Evolutionary conservation across 2,113 vertebrate species (phyloP).

Genomic region (Dicrurus megarhynchus): DNA sequence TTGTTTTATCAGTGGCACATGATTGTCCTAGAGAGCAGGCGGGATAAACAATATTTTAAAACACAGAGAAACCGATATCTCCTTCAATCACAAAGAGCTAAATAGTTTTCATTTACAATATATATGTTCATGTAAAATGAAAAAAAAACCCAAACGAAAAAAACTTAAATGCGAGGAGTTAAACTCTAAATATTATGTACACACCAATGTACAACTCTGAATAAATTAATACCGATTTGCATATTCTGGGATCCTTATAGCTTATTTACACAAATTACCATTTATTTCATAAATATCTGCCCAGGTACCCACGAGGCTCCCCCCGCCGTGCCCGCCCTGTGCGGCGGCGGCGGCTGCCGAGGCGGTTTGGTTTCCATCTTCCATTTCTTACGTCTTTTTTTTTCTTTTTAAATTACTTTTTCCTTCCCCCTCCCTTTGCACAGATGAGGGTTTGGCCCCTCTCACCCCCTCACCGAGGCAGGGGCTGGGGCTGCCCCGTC

Average conservation of each 20-base stretch:
- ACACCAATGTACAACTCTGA: constrained; percentile 97
- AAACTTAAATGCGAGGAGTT: constrained; percentile 82
- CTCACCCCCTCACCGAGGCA: background rate
- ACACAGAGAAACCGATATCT: constrained; percentile 77
- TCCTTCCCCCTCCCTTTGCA: background rate
- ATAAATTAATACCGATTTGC: constrained; percentile 99
- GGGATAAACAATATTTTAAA: constrained; percentile 78
- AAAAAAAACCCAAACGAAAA: constrained; percentile 51
- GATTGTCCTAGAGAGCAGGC: constrained; percentile 76
- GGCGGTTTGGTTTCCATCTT: background rate
- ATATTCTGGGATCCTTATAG: constrained; percentile 95
- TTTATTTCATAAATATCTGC: constrained; percentile 99
- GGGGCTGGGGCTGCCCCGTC: rapidly evolving
- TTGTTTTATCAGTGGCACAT: constrained; percentile 76
- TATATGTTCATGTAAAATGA: constrained; percentile 89
- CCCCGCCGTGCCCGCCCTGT: background rate
- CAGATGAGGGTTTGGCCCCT: background rate
- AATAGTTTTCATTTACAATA: constrained; percentile 90
- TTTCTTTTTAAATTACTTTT: background rate
- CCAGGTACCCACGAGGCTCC: constrained; percentile 61
- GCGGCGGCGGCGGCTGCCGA: background rate
- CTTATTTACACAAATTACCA: constrained; percentile 98
- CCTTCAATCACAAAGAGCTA: constrained; percentile 86
- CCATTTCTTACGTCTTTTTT: background rate
- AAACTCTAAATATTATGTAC: constrained; percentile 97